These are phyloP conservation scores for Zonotrichia albicollis DNA, from an alignment of 2,797 vertebrate genomes.

Conservation along the genomic window DNA sequence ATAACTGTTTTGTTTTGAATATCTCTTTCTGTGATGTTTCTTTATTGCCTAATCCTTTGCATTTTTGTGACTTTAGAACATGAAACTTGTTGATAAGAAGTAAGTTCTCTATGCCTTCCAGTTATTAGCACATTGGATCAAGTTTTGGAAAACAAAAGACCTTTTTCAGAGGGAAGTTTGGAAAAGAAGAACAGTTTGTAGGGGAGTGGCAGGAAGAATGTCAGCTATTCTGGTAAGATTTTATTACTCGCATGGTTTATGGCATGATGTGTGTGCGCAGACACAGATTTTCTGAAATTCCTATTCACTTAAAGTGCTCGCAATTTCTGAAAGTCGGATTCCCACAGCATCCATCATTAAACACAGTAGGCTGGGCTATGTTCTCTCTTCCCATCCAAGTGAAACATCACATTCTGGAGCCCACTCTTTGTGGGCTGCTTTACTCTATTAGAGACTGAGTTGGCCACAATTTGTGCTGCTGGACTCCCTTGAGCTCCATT, in stretches of 20 bases:
- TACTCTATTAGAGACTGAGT: not conserved
- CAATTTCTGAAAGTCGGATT: not conserved
- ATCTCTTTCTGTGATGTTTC: slow-evolving; percentile 35
- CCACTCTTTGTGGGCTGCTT: not conserved
- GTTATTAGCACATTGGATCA: not conserved
- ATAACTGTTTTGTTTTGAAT: slow-evolving; percentile 44
- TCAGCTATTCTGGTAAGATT: slow-evolving; percentile 30
- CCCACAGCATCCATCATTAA: not conserved
- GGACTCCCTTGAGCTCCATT: not conserved
- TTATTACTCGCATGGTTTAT: slow-evolving; percentile 9
- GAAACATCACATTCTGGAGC: not conserved
- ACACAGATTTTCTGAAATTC: slow-evolving; percentile 14
- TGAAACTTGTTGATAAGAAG: slow-evolving; percentile 38
- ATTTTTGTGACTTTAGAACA: slow-evolving; percentile 63
- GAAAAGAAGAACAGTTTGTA: not conserved
- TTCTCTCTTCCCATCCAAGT: not conserved
- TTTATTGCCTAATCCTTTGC: slow-evolving; percentile 56
- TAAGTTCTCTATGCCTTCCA: slow-evolving; percentile 36
- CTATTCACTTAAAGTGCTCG: not conserved
- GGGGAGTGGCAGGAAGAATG: slow-evolving; percentile 21
- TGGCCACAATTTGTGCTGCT: not conserved
- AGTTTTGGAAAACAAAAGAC: slow-evolving; percentile 10
- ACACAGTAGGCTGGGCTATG: not conserved
- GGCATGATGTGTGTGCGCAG: not conserved
- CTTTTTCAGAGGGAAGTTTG: slow-evolving; percentile 18